phyloP scores from a whole-genome alignment of 2,888 invertebrate genomes.

The Pterostichus niger region DNA sequence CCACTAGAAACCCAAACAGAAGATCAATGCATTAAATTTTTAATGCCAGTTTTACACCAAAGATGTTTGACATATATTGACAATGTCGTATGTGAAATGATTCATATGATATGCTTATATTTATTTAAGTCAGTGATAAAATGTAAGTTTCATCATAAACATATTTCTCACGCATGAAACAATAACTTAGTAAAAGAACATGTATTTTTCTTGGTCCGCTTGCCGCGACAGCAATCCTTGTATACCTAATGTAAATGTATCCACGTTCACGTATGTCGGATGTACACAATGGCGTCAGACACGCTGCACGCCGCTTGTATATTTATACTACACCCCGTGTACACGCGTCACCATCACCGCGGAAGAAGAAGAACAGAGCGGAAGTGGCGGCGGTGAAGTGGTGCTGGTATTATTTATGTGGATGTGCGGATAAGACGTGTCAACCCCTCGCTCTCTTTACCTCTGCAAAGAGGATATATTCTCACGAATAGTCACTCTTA shows the following conservation, averaged over 20 bases:
- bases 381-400: constrained; percentile 11
- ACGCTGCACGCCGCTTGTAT: background rate
- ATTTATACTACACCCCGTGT: constrained; percentile 8
- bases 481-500: background rate
- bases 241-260: constrained; percentile 39
- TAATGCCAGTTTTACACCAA: too few relatives aligned
- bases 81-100: too few relatives aligned
- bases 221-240: background rate
- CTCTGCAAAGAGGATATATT: background rate
- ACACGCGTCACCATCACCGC: background rate
- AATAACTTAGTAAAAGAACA: background rate
- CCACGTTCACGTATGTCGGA: constrained; percentile 24
- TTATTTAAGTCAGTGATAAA: too few relatives aligned
- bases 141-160: background rate
- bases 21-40: too few relatives aligned
- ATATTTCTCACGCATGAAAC: background rate
- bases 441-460: background rate
- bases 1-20: too few relatives aligned
- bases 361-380: background rate
- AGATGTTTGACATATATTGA: too few relatives aligned
- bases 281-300: constrained; percentile 7
- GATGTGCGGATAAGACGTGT: constrained; percentile 1
- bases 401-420: constrained; percentile 16
- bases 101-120: too few relatives aligned
- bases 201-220: background rate